Evolutionary conservation across 2,888 invertebrate species (phyloP), one percentile per base, ranked within the genome.

Genomic region (Ommatoiulus sabulosus): DNA sequence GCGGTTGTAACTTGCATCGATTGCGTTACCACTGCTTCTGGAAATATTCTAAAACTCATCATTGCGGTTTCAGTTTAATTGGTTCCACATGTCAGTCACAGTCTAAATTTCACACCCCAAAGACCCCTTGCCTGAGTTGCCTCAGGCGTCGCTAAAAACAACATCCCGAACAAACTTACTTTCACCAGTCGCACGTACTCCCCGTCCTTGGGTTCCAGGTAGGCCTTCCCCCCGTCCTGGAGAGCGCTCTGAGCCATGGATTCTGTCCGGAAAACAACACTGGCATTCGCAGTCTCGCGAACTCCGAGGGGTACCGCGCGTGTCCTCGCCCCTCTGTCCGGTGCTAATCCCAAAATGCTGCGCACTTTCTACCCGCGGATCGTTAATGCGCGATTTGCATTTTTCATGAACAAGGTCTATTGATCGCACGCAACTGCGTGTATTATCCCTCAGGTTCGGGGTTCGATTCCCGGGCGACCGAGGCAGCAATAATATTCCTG

Each of bases 151-250:
- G 15, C 57, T 63, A 63, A 63, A n/a, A 63, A n/a, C 20, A 35
- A 35, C n/a, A 63, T n/a, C 20, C 17, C 63, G 24, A 86, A 44
- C 20, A 15, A 17, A 89, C 89, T 89, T 86, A 89, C 89, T 88
- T 89, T 89, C 7, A 88, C 88, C n/a, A 89, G 86, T 44, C 86
- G 72, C 17, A 89, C 89, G 72, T 89, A 89, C 35, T 89, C 89
- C 4, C 89, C 89, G 43, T 89, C 89, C 84, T 88, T 84, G 8
- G 89, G 89, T 44, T 89, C 89, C 84, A 87, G 84, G 84, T 87
- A 24, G 46, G 35, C 48, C 52, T 48, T 35, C 20, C 48, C 46
- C n/a, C 52, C 24, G 44, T 88, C 52, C 17, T 46, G 52, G 20
- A 87, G 8, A n/a, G 46, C 48, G 52, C 87, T 87, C 48, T 87